phyloP scores from a whole-genome alignment of 2,797 vertebrate species.

The Chrysocyon brachyurus region DNA sequence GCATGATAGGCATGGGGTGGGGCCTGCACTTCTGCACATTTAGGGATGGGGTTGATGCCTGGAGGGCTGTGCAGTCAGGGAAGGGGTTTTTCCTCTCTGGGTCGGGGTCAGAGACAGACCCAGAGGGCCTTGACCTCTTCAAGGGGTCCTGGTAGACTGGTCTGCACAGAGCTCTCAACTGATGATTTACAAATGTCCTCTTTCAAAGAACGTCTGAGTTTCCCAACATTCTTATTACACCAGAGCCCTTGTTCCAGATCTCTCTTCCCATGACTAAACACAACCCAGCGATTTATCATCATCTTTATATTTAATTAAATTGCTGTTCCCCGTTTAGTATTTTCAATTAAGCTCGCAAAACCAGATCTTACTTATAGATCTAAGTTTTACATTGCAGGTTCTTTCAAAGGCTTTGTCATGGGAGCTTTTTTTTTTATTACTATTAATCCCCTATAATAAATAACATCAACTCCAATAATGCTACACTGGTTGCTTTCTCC shows the following conservation, averaged over 20 bases:
- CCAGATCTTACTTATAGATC: constrained; percentile 77
- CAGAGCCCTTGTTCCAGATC: constrained; percentile 47
- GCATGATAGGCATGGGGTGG: background rate
- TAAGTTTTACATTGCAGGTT: constrained; percentile 68
- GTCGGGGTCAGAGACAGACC: background rate
- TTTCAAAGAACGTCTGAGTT: background rate
- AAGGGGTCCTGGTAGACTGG: background rate
- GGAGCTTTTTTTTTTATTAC: constrained; percentile 59
- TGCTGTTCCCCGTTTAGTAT: constrained; percentile 76
- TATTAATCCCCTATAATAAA: constrained; percentile 80
- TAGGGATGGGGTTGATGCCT: background rate
- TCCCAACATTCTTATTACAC: background rate
- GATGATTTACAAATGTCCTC: background rate
- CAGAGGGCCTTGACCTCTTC: background rate
- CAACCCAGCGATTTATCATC: constrained; percentile 65
- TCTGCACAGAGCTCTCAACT: background rate
- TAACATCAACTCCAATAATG: constrained; percentile 78
- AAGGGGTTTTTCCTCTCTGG: background rate
- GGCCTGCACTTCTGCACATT: fast-evolving
- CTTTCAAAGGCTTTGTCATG: constrained; percentile 74
- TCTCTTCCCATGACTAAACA: constrained; percentile 28
- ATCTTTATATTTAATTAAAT: constrained; percentile 80
- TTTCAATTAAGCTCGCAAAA: constrained; percentile 77
- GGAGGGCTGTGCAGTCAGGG: background rate
- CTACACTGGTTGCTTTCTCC: constrained; percentile 42